Conservation (phyloP, 2,888 invertebrate genomes). For the Drosophila anomalipes region DNA sequence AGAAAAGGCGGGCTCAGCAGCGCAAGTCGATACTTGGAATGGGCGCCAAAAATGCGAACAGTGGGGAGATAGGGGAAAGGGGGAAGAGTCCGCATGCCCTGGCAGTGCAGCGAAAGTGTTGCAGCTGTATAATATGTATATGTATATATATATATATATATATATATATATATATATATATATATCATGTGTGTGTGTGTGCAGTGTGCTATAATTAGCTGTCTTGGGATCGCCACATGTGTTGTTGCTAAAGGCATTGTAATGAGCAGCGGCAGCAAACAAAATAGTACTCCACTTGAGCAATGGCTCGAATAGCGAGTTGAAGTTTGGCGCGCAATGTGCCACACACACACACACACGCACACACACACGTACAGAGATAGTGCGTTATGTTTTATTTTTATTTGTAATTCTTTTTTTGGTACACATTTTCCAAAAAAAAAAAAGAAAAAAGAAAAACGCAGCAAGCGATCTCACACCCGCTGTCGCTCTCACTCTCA, state of each 20-base stretch:
- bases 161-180: too few relatives aligned
- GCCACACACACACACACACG: constrained; percentile 27
- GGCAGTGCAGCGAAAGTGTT: constrained; percentile 69
- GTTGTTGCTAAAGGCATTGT: constrained; percentile 72
- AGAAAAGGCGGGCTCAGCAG: constrained; percentile 46
- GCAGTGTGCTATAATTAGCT: constrained; percentile 55
- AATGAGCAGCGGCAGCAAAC: constrained; percentile 50
- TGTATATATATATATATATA: too few relatives aligned
- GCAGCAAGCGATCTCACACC: constrained; percentile 29
- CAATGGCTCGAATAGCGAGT: constrained; percentile 49
- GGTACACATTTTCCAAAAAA: constrained; percentile 56
- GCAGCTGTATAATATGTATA: constrained; percentile 29
- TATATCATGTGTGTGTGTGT: constrained; percentile 1
- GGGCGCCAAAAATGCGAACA: constrained; percentile 62
- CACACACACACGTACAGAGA: constrained; percentile 12
- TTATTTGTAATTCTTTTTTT: constrained; percentile 65
- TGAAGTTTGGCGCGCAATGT: constrained; percentile 65
- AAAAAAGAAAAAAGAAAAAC: constrained; percentile 51
- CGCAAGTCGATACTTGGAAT: constrained; percentile 45
- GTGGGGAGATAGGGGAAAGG: neutral
- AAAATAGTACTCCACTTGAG: constrained; percentile 74
- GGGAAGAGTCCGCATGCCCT: constrained; percentile 50
- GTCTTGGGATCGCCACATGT: constrained; percentile 66
- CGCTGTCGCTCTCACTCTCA: constrained; percentile 18
- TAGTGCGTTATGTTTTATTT: constrained; percentile 72